Conservation (phyloP, 2,888 invertebrate genomes). For the Microctonus aethiopoides region DNA sequence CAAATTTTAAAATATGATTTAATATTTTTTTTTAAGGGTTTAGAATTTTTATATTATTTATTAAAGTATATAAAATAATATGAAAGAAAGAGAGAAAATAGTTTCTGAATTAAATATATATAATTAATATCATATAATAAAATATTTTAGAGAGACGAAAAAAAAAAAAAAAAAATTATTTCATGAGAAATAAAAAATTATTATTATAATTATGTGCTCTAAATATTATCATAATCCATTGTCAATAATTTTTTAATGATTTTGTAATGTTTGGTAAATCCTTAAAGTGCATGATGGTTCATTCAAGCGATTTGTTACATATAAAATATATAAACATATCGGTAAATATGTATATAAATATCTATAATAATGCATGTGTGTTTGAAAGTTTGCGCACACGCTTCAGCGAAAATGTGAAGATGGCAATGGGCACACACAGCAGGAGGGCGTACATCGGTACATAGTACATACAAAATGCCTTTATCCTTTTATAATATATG, state of each 20-base stretch:
- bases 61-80: too few relatives aligned
- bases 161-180: background rate
- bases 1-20: background rate
- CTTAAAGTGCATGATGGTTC: constrained; percentile 12
- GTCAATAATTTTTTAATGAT: constrained; percentile 30
- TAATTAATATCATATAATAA: too few relatives aligned
- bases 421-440: constrained; percentile 49
- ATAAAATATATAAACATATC: constrained; percentile 4
- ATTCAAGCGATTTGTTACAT: constrained; percentile 16
- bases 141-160: background rate
- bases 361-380: background rate
- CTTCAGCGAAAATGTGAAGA: constrained; percentile 37
- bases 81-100: too few relatives aligned
- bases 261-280: constrained; percentile 25
- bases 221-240: constrained; percentile 24
- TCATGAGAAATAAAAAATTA: background rate
- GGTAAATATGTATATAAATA: background rate
- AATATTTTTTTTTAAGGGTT: too few relatives aligned
- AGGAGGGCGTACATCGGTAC: constrained; percentile 46
- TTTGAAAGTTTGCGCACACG: constrained; percentile 15
- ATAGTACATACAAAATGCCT: constrained; percentile 42
- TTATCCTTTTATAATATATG: constrained; percentile 36
- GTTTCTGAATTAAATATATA: too few relatives aligned
- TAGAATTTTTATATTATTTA: too few relatives aligned
- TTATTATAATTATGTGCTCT: background rate